A percentile compares a stretch with the other conserved stretches of the same genome.
Conservation (phyloP, 2,113 vertebrate genomes). For the Paradisaea rubra region DNA sequence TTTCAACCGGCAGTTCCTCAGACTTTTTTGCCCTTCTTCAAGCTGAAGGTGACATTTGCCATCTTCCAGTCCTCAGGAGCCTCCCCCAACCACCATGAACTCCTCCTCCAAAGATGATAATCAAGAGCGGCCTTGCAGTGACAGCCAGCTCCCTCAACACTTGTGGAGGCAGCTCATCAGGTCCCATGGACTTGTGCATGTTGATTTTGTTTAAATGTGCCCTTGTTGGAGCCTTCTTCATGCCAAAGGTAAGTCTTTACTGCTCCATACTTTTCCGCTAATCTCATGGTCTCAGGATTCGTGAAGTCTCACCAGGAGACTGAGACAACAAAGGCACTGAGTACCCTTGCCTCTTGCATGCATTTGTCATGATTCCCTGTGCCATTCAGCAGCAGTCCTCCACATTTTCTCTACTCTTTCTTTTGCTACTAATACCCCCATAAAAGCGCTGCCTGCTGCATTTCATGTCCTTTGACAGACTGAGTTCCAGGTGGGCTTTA, state of each 20-base stretch:
- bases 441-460: neutral
- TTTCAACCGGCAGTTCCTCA: neutral
- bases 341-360: neutral
- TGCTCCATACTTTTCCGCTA: neutral
- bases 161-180: neutral
- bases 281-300: neutral
- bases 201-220: neutral
- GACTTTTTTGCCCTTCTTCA: neutral
- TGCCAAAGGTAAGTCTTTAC: neutral
- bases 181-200: neutral
- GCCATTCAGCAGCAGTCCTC: neutral
- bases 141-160: neutral
- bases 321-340: neutral
- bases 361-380: neutral
- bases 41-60: neutral
- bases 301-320: neutral
- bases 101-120: neutral
- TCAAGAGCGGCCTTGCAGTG: neutral
- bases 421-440: neutral
- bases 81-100: neutral
- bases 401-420: neutral
- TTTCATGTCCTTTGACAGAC: neutral
- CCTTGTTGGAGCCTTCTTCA: neutral
- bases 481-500: neutral
- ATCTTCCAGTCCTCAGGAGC: neutral